A percentile compares a stretch with the other conserved stretches of the same genome.
Conservation (phyloP, 2,797 vertebrate genomes). For the Hemitrygon akajei region DNA sequence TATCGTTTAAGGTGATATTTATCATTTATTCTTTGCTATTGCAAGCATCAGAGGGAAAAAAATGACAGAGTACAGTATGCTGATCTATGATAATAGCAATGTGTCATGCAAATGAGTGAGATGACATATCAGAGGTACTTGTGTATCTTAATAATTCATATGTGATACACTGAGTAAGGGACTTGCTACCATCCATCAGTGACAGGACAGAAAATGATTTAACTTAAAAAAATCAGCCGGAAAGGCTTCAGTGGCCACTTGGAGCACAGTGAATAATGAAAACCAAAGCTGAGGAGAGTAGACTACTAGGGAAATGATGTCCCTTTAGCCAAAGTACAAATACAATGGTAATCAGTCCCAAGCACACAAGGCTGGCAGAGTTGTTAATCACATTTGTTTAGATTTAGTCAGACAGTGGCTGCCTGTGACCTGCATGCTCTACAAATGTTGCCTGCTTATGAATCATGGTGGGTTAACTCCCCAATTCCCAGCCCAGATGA, state of each 20-base stretch:
- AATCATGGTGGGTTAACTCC: conserved; percentile 41
- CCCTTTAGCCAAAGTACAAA: conserved; percentile 50
- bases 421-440: conserved; percentile 39
- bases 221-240: conserved; percentile 29
- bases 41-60: conserved; percentile 25
- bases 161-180: conserved; percentile 38
- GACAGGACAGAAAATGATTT: conserved; percentile 33
- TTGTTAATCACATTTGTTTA: conserved; percentile 45
- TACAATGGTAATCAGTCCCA: conserved; percentile 43
- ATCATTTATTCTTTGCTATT: conserved; percentile 34
- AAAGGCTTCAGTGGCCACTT: conserved; percentile 35
- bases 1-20: conserved; percentile 35
- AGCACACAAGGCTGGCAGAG: conserved; percentile 42
- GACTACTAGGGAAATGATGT: conserved; percentile 50
- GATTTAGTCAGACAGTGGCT: conserved; percentile 44
- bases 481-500: conserved; percentile 31
- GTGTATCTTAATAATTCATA: conserved; percentile 38
- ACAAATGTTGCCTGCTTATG: conserved; percentile 44
- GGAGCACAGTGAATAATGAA: conserved; percentile 33
- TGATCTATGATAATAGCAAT: conserved; percentile 38
- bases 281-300: conserved; percentile 9
- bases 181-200: conserved; percentile 37
- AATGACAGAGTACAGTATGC: conserved; percentile 33
- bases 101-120: conserved; percentile 38
- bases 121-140: conserved; percentile 37